A percentile compares a stretch with the other conserved stretches of the same genome.
Conservation (phyloP, 2,797 vertebrate genomes). For the Lateolabrax maculatus region DNA sequence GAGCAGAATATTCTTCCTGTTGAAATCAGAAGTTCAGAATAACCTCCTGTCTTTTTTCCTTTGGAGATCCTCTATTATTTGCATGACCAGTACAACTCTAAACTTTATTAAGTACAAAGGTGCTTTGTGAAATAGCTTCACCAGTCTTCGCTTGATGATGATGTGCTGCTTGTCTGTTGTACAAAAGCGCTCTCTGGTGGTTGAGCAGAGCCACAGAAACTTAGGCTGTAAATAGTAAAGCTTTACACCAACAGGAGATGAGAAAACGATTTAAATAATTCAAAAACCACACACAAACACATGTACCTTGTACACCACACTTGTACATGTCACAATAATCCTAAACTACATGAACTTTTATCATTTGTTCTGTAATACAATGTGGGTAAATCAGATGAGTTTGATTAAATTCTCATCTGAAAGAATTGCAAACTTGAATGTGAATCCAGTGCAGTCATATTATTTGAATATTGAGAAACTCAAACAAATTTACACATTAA, state of each 20-base stretch:
- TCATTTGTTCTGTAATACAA: background rate
- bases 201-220: background rate
- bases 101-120: background rate
- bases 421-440: too few relatives aligned
- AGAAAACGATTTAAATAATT: background rate
- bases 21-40: background rate
- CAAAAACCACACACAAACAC: background rate
- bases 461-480: too few relatives aligned
- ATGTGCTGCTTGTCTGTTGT: slow-evolving; percentile 22
- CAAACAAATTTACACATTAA: too few relatives aligned
- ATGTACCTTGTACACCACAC: too few relatives aligned
- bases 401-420: too few relatives aligned
- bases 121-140: background rate
- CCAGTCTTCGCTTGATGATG: background rate
- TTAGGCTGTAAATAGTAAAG: background rate
- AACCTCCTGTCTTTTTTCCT: too few relatives aligned
- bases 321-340: background rate
- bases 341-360: background rate
- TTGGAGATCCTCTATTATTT: background rate
- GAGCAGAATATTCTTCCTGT: background rate
- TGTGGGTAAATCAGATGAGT: background rate
- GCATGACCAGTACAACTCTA: rapidly evolving
- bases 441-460: too few relatives aligned
- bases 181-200: slow-evolving; percentile 65
- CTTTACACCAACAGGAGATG: background rate